Evolutionary conservation across 2,888 invertebrate genomes (phyloP).

Genomic region (Drosophila helvetica): DNA sequence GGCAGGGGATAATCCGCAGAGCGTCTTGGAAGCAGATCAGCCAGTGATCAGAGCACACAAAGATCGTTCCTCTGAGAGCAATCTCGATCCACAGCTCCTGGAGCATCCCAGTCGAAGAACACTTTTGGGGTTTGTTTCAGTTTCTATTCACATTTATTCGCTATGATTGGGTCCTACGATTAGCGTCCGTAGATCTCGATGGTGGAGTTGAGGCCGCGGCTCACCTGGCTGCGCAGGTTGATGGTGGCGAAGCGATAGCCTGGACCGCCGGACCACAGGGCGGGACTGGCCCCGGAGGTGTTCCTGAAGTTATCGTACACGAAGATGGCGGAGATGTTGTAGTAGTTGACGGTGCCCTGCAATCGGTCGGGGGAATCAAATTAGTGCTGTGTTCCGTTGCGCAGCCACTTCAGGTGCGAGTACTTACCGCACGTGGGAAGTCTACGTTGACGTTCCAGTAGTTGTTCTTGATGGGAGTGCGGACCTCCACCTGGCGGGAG

Average conservation of each 20-base stretch:
- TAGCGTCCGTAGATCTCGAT: slow-evolving; percentile 68
- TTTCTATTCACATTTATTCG: slow-evolving; percentile 19
- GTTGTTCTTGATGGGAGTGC: slow-evolving; percentile 52
- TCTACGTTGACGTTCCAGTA: slow-evolving; percentile 51
- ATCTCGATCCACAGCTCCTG: too few relatives aligned
- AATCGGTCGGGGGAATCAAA: neutral
- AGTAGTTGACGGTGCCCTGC: slow-evolving; percentile 53
- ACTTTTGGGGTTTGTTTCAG: neutral
- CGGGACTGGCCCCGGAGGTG: slow-evolving; percentile 64
- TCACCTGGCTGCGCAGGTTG: slow-evolving; percentile 55
- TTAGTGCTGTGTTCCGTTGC: neutral
- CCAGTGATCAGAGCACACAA: too few relatives aligned
- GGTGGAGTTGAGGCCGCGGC: slow-evolving; percentile 67
- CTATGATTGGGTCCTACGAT: neutral
- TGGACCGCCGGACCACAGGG: slow-evolving; percentile 66
- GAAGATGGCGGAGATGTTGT: slow-evolving; percentile 56
- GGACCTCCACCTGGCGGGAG: slow-evolving; percentile 49
- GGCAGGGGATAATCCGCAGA: slow-evolving; percentile 5
- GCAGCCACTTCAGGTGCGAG: neutral
- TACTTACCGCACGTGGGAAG: slow-evolving; percentile 61
- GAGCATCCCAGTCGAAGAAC: too few relatives aligned
- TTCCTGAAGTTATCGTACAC: slow-evolving; percentile 74
- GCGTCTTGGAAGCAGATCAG: too few relatives aligned
- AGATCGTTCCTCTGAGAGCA: too few relatives aligned
- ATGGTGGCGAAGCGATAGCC: slow-evolving; percentile 47